Base-by-base conservation (phyloP, 1,140 invertebrate genomes). In the Campoletis sonorensis region DNA sequence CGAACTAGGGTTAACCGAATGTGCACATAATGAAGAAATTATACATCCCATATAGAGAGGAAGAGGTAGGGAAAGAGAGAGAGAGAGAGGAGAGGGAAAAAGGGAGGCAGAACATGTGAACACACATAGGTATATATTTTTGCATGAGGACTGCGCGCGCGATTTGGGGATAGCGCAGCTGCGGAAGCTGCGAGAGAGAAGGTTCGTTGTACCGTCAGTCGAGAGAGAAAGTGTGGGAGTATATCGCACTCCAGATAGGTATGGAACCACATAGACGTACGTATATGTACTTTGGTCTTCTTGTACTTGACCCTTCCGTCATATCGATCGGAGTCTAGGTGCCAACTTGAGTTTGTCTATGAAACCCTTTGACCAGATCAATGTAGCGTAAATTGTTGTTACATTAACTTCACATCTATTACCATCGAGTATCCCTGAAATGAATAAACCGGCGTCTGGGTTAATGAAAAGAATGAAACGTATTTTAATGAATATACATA, bases 221-320 rank as follows among this genome's bases (percentile, higher is more conserved):
- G 54, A 76, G 61, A 67, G 21, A 27, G 21, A 67, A 67, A 67
- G 67, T 70, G 67, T 70, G 67, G 67, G 67, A 70, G 67, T 33
- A 10, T 33, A 33, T 33, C 13, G 8, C 64, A 30, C 64, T 67
- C 23, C 23, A 67, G 27, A 67, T 67, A 67, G 10, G 11, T 51
- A 51, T 51, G 49, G 18, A 13, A 16, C 18, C 23, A 67, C 27
- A 7, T 67, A 27, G 4, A 67, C 23, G 30, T 13, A 15, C 64
- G 16, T 1, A n/a, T 61, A 64, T 70, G 67, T 30, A 33, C 67
- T 70, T 4, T 70, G 67, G 67, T 33, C 67, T 70, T n/a, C n/a
- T n/a, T n/a, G n/a, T n/a, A n/a, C n/a, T n/a, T 70, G 67, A 70
- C 67, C 67, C 67, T 33, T 16, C 30, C 67, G 10, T 8, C 7